Evolutionary conservation across 2,888 invertebrate species (phyloP).

Genomic region (Rotaria socialis): DNA sequence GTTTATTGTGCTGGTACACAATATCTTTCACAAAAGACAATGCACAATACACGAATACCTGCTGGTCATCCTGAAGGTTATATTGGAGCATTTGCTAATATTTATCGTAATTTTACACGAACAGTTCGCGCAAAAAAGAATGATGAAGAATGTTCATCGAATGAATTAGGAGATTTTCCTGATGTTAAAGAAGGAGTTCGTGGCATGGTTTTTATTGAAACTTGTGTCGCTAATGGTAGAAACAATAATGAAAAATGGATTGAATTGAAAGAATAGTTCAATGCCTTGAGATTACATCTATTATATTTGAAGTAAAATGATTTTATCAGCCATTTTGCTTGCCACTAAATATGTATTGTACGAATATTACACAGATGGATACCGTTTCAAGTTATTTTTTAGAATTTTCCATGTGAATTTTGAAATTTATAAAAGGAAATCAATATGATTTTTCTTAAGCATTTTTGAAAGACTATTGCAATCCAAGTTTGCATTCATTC

Average conservation of each 20-base stretch:
- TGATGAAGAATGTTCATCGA: background rate
- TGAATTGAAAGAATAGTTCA: background rate
- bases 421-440: too few species aligned
- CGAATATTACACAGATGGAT: too few species aligned
- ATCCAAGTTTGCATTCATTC: too few species aligned
- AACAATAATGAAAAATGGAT: conserved; percentile 15
- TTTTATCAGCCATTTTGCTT: too few species aligned
- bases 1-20: conserved; percentile 2
- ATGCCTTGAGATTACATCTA: too few species aligned
- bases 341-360: too few species aligned
- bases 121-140: background rate
- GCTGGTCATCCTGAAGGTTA: conserved; percentile 30
- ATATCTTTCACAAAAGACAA: background rate
- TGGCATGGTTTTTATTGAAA: conserved; percentile 28
- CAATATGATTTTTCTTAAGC: too few species aligned
- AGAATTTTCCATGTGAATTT: too few species aligned
- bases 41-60: conserved; percentile 20
- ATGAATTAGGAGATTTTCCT: background rate
- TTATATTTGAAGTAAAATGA: too few species aligned
- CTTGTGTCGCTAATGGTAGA: background rate
- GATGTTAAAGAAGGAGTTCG: conserved; percentile 1
- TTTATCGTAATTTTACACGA: conserved; percentile 2
- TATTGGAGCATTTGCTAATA: conserved; percentile 30
- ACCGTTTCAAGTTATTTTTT: too few species aligned
- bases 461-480: too few species aligned